Evolutionary conservation across 2,113 vertebrate species (phyloP).

Genomic region (Campylomormyrus tamandua): DNA sequence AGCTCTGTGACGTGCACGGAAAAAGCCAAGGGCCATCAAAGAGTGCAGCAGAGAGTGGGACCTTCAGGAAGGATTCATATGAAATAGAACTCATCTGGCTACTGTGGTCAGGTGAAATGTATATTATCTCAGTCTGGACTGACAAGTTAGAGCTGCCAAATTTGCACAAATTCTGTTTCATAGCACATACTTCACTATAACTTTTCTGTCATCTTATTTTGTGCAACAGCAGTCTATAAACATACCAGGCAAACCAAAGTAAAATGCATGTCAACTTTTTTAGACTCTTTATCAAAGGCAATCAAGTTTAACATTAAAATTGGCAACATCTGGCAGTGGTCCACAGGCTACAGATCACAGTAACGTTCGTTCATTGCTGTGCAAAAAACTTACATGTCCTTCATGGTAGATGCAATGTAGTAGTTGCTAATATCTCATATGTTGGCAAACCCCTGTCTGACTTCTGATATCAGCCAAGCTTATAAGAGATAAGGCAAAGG

Average conservation of each 20-base stretch:
- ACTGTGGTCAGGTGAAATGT: not conserved
- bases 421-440: slow-evolving; percentile 47
- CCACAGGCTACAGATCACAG: not conserved
- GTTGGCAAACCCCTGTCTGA: slow-evolving; percentile 57
- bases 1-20: not conserved
- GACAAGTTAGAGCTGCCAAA: not conserved
- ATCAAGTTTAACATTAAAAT: not conserved
- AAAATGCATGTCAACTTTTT: not conserved
- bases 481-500: slow-evolving; percentile 50
- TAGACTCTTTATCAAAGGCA: not conserved
- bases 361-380: slow-evolving; percentile 2
- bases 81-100: not conserved
- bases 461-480: slow-evolving; percentile 49
- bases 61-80: not conserved
- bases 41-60: not conserved
- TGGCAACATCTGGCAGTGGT: not conserved
- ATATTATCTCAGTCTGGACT: not conserved
- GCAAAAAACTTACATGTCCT: slow-evolving; percentile 59
- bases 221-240: not conserved
- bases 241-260: not conserved
- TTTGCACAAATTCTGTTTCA: not conserved
- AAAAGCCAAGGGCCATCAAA: not conserved
- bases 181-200: not conserved
- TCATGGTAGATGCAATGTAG: slow-evolving; percentile 54
- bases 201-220: not conserved